Base-by-base conservation (phyloP, 1,140 invertebrate genomes). In the Cyclargus thomasi region DNA sequence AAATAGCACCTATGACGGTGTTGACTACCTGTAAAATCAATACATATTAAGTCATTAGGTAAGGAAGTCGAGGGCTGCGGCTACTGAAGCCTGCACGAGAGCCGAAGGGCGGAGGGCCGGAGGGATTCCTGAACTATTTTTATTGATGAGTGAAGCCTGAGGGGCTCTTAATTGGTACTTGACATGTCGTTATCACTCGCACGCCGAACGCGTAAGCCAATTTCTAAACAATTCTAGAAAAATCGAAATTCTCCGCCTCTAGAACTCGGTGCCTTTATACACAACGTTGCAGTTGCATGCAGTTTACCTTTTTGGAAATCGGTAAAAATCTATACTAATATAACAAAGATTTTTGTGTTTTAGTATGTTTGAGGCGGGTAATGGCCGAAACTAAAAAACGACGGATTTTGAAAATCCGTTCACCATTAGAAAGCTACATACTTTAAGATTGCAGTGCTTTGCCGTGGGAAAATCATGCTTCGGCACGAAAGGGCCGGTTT, bases 21-120 rank as follows among this genome's bases (percentile, higher is more conserved):
- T 29, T 29, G 29, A 47, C 14, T 16, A 47, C 39, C 39, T 47
- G 17, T 59, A 21, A 59, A 59, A 59, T 59, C 55, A 59, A 59
- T 59, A 59, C 55, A 59, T 11, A 47, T 59, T 59, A 20, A 59
- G 55, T 59, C 55, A 59, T 59, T 59, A 59, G 55, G 55, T 59
- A 55, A 55, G 53, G 55, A 59, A 59, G 55, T 18, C 55, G 55
- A 59, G 55, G 55, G 55, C 18, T 59, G 20, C 18, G 55, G 18
- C 55, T 20, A 59, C n/a, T 21, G 55, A 59, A 59, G 55, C 55
- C 20, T 59, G 20, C 20, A 55, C 53, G 39, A 47, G 39, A 47
- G 39, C 10, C 39, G 2, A 8, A 47, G 39, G 39, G 39, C 39
- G 14, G 5, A 47, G 39, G 39, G 39, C 39, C 29, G 39, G 8